Evolutionary conservation across 2,888 invertebrate species (phyloP).

Genomic region (Tiliacea citrago): DNA sequence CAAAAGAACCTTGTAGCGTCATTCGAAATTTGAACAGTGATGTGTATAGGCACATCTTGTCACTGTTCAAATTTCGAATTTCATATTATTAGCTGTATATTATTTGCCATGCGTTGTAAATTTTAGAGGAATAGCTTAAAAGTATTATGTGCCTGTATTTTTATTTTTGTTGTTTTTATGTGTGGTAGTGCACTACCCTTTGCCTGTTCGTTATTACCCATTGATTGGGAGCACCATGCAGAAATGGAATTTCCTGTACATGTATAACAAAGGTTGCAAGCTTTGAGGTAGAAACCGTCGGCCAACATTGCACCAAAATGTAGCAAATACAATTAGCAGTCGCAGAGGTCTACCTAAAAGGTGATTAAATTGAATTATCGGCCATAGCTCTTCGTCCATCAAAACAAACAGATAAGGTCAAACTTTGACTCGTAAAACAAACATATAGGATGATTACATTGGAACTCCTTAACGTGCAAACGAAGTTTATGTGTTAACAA

Average conservation of each 20-base stretch:
- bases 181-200: background rate
- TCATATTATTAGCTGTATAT: background rate
- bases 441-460: conserved; percentile 31
- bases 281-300: background rate
- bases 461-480: conserved; percentile 18
- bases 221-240: background rate
- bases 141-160: no score
- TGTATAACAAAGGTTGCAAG: background rate
- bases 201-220: background rate
- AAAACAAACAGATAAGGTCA: conserved; percentile 9
- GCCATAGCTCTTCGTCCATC: background rate
- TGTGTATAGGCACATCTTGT: background rate
- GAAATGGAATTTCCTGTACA: background rate
- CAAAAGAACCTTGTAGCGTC: background rate
- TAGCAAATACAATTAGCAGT: background rate
- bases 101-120: no score
- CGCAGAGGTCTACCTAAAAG: background rate
- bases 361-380: background rate
- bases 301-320: background rate
- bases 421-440: conserved; percentile 14
- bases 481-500: conserved; percentile 38
- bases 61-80: background rate
- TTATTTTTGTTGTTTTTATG: background rate
- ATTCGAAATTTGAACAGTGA: no score
- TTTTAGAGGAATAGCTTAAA: background rate